phyloP scores from a whole-genome alignment of 2,113 vertebrate species.

The Poecile atricapillus region DNA sequence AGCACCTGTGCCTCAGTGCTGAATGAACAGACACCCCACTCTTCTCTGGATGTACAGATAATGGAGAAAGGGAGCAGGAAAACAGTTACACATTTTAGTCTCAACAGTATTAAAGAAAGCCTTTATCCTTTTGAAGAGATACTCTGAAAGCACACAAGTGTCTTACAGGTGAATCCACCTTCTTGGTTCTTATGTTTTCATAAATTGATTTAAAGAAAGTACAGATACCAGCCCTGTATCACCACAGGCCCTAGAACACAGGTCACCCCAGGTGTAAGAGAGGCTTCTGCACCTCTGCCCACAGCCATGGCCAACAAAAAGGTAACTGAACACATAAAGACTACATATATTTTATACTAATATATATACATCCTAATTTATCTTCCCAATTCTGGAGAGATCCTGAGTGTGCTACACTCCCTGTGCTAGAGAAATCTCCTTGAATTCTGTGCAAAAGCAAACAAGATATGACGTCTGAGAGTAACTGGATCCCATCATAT shows the following conservation, averaged over 20 bases:
- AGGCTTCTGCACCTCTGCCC: neutral
- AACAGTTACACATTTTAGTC: accelerated
- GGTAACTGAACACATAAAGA: neutral
- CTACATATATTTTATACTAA: neutral
- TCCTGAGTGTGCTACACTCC: accelerated
- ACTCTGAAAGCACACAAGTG: neutral
- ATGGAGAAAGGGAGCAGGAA: neutral
- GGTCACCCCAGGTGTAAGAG: accelerated
- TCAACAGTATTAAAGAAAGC: neutral
- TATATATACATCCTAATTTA: neutral
- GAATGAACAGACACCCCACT: neutral
- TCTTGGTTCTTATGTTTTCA: neutral
- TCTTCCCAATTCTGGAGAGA: neutral
- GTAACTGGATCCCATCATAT: accelerated
- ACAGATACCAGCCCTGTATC: accelerated
- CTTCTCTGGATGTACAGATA: accelerated
- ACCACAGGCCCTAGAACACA: neutral
- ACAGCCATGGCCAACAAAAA: neutral
- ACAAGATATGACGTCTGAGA: neutral
- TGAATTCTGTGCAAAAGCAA: neutral
- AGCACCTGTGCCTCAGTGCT: neutral
- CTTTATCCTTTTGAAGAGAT: neutral
- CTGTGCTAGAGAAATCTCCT: accelerated
- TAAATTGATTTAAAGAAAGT: too few species aligned
- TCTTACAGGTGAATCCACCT: accelerated